These are phyloP conservation scores for Aptenodytes patagonicus DNA, from an alignment of 2,113 vertebrate species.

Conservation along the genomic window DNA sequence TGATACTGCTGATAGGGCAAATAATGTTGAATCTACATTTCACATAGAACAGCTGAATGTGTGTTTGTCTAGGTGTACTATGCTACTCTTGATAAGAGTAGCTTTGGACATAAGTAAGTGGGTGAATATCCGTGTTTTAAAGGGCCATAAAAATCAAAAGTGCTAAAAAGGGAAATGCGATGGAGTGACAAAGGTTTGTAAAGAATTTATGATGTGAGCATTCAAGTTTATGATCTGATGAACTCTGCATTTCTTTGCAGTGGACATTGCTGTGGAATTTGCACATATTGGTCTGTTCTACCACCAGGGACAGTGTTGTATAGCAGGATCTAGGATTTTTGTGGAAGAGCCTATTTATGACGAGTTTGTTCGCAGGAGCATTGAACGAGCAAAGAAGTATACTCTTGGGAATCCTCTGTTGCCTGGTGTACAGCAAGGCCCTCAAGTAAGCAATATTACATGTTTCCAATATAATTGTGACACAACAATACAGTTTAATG, in stretches of 20 bases:
- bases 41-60: not conserved
- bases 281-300: constrained; percentile 86
- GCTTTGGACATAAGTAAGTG: not conserved
- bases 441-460: constrained; percentile 71
- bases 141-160: not conserved
- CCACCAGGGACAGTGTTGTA: constrained; percentile 88
- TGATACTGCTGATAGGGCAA: not conserved
- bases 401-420: constrained; percentile 82
- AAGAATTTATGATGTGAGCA: not conserved
- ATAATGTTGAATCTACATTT: not conserved
- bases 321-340: constrained; percentile 88
- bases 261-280: constrained; percentile 81
- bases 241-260: constrained; percentile 60
- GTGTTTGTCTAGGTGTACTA: not conserved
- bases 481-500: not conserved
- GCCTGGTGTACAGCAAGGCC: constrained; percentile 81
- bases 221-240: not conserved
- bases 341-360: constrained; percentile 88
- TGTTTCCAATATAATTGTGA: not conserved
- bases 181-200: not conserved
- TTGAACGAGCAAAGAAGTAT: constrained; percentile 78
- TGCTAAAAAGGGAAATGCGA: not conserved
- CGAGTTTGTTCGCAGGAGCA: constrained; percentile 82
- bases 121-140: not conserved
- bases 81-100: not conserved